Evolutionary conservation across 2,888 invertebrate species (phyloP).

Genomic region (Metalampra italica): DNA sequence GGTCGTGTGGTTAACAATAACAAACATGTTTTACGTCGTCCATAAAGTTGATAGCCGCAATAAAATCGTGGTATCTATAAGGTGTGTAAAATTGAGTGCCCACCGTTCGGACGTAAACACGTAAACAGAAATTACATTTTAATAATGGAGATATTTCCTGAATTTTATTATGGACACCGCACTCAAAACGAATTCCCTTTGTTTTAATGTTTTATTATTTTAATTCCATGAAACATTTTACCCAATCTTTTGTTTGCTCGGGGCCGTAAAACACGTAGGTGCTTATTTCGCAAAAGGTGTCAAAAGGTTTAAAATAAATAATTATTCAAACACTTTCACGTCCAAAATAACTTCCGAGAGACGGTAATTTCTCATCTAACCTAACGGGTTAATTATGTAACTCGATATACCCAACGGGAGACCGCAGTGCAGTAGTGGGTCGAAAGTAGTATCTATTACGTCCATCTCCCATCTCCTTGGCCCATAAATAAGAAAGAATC

Average conservation of each 20-base stretch:
- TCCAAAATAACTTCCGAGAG: no score
- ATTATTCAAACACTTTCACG: neutral
- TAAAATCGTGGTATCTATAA: slow-evolving; percentile 53
- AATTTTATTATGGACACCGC: slow-evolving; percentile 27
- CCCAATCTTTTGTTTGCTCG: neutral
- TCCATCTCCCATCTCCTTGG: no score
- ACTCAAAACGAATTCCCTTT: slow-evolving; percentile 6
- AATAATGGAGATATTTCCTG: slow-evolving; percentile 35
- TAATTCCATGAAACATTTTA: neutral
- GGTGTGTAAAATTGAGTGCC: slow-evolving; percentile 49
- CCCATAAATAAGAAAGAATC: no score
- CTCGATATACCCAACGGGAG: no score
- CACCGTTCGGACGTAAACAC: slow-evolving; percentile 36
- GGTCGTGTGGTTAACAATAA: slow-evolving; percentile 6
- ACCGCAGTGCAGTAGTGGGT: no score
- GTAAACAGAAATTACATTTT: slow-evolving; percentile 39
- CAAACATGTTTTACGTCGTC: slow-evolving; percentile 35
- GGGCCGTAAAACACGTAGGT: neutral
- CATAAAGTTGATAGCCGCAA: slow-evolving; percentile 49
- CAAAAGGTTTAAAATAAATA: neutral
- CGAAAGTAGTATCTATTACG: no score
- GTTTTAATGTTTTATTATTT: neutral
- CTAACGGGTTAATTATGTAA: no score
- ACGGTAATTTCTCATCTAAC: no score
- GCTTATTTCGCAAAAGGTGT: neutral